Evolutionary conservation across 1,140 invertebrate species (phyloP).

Genomic region (Zaprionus gabonicus): DNA sequence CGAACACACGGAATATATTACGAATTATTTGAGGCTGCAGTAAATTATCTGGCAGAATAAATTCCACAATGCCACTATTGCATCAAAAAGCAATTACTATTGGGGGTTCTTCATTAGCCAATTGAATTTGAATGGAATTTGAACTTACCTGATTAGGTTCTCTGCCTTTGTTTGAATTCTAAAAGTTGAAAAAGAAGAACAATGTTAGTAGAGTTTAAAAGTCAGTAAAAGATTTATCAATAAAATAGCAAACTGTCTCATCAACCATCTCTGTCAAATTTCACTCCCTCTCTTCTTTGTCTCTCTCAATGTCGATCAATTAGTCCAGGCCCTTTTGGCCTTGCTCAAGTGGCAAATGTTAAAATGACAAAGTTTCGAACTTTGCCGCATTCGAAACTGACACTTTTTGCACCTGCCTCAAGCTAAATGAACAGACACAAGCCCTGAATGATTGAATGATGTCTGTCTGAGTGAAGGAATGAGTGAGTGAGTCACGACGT

Average conservation of each 20-base stretch:
- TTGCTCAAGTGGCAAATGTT: neutral
- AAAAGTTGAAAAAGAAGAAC: neutral
- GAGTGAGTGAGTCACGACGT: slow-evolving; percentile 29
- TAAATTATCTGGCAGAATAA: slow-evolving; percentile 24
- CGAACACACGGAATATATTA: slow-evolving; percentile 20
- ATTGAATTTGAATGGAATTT: neutral
- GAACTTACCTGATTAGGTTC: neutral
- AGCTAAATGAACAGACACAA: slow-evolving; percentile 28
- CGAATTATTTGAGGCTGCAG: slow-evolving; percentile 24
- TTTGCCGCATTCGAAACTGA: slow-evolving; percentile 52
- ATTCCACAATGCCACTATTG: slow-evolving; percentile 15
- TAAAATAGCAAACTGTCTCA: neutral
- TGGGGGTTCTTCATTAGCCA: neutral
- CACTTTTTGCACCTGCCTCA: slow-evolving; percentile 65
- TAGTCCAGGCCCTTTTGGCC: slow-evolving; percentile 16
- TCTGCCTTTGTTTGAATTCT: neutral
- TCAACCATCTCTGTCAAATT: neutral
- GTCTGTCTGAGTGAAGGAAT: slow-evolving; percentile 9
- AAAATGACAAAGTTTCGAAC: slow-evolving; percentile 28
- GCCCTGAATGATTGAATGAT: slow-evolving; percentile 52
- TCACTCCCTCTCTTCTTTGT: neutral
- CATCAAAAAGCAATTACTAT: neutral
- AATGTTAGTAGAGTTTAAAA: neutral
- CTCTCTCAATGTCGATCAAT: slow-evolving; percentile 18
- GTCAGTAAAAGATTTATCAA: neutral